These are phyloP conservation scores for Sphenodon punctatus DNA, from an alignment of 2,797 vertebrate genomes.

Conservation along the genomic window DNA sequence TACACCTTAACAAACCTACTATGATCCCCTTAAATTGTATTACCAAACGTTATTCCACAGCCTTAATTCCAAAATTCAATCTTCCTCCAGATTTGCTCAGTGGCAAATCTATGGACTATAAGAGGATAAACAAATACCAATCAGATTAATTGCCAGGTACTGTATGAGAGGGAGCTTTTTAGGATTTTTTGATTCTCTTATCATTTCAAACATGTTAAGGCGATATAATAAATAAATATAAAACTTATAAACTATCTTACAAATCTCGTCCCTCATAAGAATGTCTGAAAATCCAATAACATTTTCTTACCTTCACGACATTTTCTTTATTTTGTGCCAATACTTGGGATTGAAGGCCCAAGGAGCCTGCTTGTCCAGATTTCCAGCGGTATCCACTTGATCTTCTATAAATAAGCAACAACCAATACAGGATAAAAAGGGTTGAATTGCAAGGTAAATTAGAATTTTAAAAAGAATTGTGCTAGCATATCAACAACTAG, in stretches of 20 bases:
- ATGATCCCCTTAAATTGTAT: background rate
- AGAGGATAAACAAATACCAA: constrained; percentile 7
- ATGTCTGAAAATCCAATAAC: background rate
- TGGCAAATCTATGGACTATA: background rate
- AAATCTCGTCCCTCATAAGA: too few species aligned
- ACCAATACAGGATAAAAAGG: background rate
- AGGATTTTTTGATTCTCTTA: too few species aligned
- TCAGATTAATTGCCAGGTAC: too few species aligned
- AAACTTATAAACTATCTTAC: too few species aligned
- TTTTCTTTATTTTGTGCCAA: constrained; percentile 73
- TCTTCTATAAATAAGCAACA: constrained; percentile 70
- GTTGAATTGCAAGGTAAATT: background rate
- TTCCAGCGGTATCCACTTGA: constrained; percentile 81
- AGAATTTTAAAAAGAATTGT: background rate
- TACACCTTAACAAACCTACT: background rate
- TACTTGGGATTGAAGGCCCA: constrained; percentile 31
- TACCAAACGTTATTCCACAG: background rate
- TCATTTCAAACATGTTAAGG: too few species aligned
- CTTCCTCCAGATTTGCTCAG: constrained; percentile 3
- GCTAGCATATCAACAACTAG: too few species aligned
- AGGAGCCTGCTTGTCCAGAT: constrained; percentile 76
- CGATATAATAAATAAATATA: too few species aligned
- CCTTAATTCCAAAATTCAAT: background rate
- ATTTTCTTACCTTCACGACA: constrained; percentile 78
- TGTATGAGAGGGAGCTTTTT: too few species aligned